A percentile compares a stretch with the other conserved stretches of the same genome.
Evolutionary conservation across 2,113 vertebrate genomes (phyloP).

Genomic region (Ptychochromis oligacanthus): DNA sequence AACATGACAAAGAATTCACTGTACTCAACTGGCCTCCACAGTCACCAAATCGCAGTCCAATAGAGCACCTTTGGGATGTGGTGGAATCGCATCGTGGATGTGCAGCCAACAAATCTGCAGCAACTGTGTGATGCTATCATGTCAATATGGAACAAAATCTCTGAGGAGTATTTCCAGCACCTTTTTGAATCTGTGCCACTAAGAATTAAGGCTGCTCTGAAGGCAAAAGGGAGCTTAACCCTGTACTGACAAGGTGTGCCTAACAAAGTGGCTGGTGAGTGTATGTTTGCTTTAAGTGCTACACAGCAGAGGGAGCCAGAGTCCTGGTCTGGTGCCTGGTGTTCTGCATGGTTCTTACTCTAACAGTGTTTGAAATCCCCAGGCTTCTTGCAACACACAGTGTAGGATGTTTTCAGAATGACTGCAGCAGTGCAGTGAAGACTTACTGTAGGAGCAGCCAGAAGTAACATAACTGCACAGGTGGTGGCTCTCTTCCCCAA

Average conservation of each 20-base stretch:
- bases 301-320: not conserved
- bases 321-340: not conserved
- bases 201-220: not conserved
- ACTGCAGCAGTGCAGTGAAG: not conserved
- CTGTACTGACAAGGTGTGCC: not conserved
- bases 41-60: not conserved
- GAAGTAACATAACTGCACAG: conserved; percentile 90
- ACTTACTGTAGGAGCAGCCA: conserved; percentile 91
- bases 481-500: conserved; percentile 88
- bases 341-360: not conserved
- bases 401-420: not conserved
- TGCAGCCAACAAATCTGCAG: too few relatives aligned
- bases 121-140: too few relatives aligned
- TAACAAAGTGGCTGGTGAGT: not conserved
- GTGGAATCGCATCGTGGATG: too few relatives aligned
- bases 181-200: not conserved
- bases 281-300: not conserved
- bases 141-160: too few relatives aligned
- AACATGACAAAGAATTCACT: not conserved
- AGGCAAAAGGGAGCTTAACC: not conserved
- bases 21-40: not conserved
- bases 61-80: not conserved
- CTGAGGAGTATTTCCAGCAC: too few relatives aligned
- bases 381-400: not conserved
- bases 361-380: not conserved